Evolutionary conservation across 2,888 invertebrate species (phyloP).

Genomic region (Ophion ellenae): DNA sequence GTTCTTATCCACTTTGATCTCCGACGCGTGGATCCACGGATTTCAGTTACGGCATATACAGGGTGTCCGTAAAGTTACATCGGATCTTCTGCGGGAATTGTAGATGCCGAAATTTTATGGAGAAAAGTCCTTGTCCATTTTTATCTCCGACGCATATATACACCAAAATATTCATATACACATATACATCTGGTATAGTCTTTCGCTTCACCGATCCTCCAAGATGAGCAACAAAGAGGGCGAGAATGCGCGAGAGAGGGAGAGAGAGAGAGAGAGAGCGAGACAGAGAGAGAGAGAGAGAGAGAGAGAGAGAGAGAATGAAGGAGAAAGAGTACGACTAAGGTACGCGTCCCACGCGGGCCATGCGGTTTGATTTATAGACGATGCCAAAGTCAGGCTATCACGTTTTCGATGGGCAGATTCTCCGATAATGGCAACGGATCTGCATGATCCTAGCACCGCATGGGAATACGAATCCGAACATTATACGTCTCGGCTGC

Average conservation of each 20-base stretch:
- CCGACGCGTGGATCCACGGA: not conserved
- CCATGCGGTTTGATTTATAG: slow-evolving; percentile 75
- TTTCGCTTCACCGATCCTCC: not conserved
- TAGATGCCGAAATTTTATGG: not conserved
- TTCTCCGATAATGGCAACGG: slow-evolving; percentile 78
- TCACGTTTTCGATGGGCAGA: slow-evolving; percentile 79
- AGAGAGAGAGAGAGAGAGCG: not conserved
- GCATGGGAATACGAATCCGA: slow-evolving; percentile 78
- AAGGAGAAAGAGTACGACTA: slow-evolving; percentile 24
- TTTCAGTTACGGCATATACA: not conserved
- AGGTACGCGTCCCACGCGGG: slow-evolving; percentile 55
- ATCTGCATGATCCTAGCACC: slow-evolving; percentile 78
- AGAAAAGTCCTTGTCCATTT: not conserved
- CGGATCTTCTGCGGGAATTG: not conserved
- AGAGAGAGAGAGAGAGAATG: not conserved
- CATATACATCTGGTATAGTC: not conserved
- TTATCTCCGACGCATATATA: not conserved
- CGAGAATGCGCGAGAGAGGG: not conserved
- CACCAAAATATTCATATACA: not conserved
- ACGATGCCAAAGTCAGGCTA: slow-evolving; percentile 72
- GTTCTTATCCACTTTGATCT: not conserved
- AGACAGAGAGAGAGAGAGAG: slow-evolving; percentile 8
- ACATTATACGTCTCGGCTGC: slow-evolving; percentile 71
- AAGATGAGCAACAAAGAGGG: not conserved
- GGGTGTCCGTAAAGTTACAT: not conserved